Percentiles rank a stretch among this genome's conserved stretches.
phyloP scores from a whole-genome alignment of 2,113 vertebrate genomes.

The Dipodomys merriami region DNA sequence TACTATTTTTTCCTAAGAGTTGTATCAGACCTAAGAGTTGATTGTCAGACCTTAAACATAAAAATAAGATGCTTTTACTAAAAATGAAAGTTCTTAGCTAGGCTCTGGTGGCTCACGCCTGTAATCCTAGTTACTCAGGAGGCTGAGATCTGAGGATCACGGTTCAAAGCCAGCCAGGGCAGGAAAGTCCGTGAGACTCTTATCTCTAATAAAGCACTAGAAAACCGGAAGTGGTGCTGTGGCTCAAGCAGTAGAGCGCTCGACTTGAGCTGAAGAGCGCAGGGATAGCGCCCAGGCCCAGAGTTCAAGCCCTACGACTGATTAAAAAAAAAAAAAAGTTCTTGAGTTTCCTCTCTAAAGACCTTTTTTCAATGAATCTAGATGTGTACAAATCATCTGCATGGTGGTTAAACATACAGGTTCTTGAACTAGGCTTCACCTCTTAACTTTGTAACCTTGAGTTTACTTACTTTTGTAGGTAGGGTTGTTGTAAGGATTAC shows the following conservation, averaged over 20 bases:
- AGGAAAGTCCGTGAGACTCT: too few species aligned
- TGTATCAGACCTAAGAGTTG: constrained; percentile 20
- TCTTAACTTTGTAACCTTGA: constrained; percentile 18
- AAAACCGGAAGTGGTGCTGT: too few species aligned
- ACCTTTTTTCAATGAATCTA: constrained; percentile 38
- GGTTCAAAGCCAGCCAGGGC: too few species aligned
- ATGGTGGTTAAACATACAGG: constrained; percentile 1
- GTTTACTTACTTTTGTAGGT: neutral
- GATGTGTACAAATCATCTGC: constrained; percentile 5
- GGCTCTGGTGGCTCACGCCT: too few species aligned
- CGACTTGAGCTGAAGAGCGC: too few species aligned
- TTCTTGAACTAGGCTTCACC: neutral
- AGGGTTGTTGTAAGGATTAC: constrained; percentile 48
- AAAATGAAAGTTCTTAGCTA: constrained; percentile 13
- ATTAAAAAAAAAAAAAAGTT: constrained; percentile 39
- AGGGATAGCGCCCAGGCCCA: too few species aligned
- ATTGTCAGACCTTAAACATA: constrained; percentile 46
- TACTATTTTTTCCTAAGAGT: constrained; percentile 33
- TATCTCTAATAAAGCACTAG: too few species aligned
- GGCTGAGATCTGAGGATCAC: too few species aligned
- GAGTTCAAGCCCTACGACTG: too few species aligned
- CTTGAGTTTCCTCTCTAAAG: neutral
- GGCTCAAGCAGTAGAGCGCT: too few species aligned
- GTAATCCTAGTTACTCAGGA: too few species aligned
- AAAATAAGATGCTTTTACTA: constrained; percentile 36